phyloP scores from a whole-genome alignment of 2,888 invertebrate genomes.

The Lepidonotus clava region DNA sequence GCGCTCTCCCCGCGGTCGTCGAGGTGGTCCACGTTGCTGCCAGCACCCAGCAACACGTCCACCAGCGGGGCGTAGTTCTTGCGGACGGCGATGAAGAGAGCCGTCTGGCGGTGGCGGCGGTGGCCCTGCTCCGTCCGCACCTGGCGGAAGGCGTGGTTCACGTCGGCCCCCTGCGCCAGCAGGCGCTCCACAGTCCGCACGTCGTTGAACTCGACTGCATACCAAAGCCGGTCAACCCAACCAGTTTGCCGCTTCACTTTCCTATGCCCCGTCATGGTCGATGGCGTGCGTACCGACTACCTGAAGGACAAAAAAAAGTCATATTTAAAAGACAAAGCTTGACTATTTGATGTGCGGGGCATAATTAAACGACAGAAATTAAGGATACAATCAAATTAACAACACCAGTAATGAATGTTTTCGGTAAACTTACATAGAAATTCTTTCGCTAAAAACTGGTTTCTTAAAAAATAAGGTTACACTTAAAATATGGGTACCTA shows the following conservation, averaged over 20 bases:
- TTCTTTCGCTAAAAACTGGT: no score
- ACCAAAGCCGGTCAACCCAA: conserved; percentile 4
- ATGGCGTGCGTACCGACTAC: not conserved
- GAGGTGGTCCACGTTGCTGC: not conserved
- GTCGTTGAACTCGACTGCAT: conserved; percentile 33
- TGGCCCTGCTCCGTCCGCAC: conserved; percentile 10
- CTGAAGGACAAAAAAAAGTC: not conserved
- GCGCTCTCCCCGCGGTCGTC: conserved; percentile 1
- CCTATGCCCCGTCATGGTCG: not conserved
- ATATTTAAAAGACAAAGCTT: not conserved
- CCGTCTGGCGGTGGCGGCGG: not conserved
- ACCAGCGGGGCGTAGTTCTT: not conserved
- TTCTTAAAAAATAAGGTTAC: no score
- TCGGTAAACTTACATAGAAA: no score
- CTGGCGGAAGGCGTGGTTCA: conserved; percentile 22
- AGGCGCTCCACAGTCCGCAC: not conserved
- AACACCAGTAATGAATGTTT: no score
- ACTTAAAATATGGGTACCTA: no score
- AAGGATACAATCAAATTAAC: no score
- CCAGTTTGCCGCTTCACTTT: not conserved
- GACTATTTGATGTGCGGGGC: not conserved
- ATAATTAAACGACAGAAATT: no score
- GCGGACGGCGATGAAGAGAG: conserved; percentile 17
- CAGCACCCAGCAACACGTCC: not conserved
- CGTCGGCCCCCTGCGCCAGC: not conserved